Percentiles rank a stretch among this genome's conserved stretches.
These are phyloP conservation scores for Trichogramma pretiosum DNA, from an alignment of 1,140 invertebrate species.

Conservation along the genomic window DNA sequence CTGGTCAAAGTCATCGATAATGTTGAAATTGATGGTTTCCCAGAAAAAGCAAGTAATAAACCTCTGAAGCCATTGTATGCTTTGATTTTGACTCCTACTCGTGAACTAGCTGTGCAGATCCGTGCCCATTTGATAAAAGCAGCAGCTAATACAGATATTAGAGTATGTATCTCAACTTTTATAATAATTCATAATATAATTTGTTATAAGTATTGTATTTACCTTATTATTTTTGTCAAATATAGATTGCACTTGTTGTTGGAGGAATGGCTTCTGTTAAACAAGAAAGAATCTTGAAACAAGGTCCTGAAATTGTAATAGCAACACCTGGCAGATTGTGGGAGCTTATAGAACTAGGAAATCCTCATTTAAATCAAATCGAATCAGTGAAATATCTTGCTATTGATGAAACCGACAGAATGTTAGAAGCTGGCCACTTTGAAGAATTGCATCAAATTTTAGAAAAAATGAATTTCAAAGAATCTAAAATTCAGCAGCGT, in stretches of 20 bases:
- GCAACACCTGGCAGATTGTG: slow-evolving; percentile 93
- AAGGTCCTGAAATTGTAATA: slow-evolving; percentile 85
- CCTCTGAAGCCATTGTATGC: slow-evolving; percentile 59
- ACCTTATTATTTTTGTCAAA: slow-evolving; percentile 4
- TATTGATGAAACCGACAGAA: slow-evolving; percentile 97
- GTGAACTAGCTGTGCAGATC: slow-evolving; percentile 92
- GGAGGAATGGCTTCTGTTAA: slow-evolving; percentile 87
- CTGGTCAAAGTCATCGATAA: slow-evolving; percentile 57
- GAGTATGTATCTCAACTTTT: slow-evolving; percentile 35
- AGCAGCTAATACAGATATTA: slow-evolving; percentile 73
- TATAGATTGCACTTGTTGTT: slow-evolving; percentile 65
- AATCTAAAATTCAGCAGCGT: slow-evolving; percentile 49
- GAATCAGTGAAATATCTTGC: slow-evolving; percentile 72
- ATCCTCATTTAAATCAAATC: slow-evolving; percentile 64
- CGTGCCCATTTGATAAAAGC: slow-evolving; percentile 72
- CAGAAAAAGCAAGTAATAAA: slow-evolving; percentile 11
- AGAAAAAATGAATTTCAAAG: slow-evolving; percentile 67
- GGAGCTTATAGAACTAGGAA: slow-evolving; percentile 78
- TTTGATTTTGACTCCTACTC: slow-evolving; percentile 85
- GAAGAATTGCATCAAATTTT: slow-evolving; percentile 80
- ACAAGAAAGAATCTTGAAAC: slow-evolving; percentile 76
- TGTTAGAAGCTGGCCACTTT: slow-evolving; percentile 96
- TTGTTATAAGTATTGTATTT: slow-evolving; percentile 4
- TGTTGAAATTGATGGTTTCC: slow-evolving; percentile 36
- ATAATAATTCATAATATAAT: neutral